Conservation (phyloP, 2,888 invertebrate genomes). For the Acleris emargana region DNA sequence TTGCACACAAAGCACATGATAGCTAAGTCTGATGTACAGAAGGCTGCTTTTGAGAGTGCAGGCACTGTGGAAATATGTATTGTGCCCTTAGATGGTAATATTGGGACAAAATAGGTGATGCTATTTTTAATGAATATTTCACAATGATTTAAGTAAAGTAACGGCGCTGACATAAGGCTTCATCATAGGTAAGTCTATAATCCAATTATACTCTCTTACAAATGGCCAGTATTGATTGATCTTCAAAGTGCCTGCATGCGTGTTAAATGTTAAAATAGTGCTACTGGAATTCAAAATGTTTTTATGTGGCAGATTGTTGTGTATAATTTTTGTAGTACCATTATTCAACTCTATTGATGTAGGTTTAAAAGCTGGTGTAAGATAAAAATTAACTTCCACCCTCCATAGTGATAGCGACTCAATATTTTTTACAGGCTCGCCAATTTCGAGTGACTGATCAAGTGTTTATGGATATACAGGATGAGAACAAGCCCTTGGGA, state of each 20-base stretch:
- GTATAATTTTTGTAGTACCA: constrained; percentile 42
- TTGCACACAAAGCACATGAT: constrained; percentile 77
- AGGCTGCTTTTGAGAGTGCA: constrained; percentile 20
- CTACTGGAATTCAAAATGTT: constrained; percentile 45
- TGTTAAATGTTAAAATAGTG: constrained; percentile 33
- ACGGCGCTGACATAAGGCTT: constrained; percentile 40
- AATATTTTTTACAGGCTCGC: constrained; percentile 77
- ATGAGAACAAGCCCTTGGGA: constrained; percentile 88
- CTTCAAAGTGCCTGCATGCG: constrained; percentile 16
- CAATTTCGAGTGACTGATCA: constrained; percentile 89
- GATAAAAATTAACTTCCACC: background rate
- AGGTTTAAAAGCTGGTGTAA: constrained; percentile 36
- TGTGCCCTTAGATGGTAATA: constrained; percentile 41
- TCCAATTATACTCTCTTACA: constrained; percentile 42
- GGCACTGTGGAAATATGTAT: constrained; percentile 47
- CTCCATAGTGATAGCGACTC: background rate
- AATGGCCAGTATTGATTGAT: constrained; percentile 30
- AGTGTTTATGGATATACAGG: constrained; percentile 91
- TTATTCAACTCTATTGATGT: constrained; percentile 46
- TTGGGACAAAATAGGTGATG: constrained; percentile 18
- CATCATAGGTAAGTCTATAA: constrained; percentile 38
- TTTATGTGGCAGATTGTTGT: constrained; percentile 41
- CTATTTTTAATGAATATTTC: constrained; percentile 20
- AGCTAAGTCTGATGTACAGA: constrained; percentile 32
- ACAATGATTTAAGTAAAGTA: constrained; percentile 32